Evolutionary conservation across 2,888 invertebrate genomes (phyloP).

Genomic region (Xylota sylvarum): DNA sequence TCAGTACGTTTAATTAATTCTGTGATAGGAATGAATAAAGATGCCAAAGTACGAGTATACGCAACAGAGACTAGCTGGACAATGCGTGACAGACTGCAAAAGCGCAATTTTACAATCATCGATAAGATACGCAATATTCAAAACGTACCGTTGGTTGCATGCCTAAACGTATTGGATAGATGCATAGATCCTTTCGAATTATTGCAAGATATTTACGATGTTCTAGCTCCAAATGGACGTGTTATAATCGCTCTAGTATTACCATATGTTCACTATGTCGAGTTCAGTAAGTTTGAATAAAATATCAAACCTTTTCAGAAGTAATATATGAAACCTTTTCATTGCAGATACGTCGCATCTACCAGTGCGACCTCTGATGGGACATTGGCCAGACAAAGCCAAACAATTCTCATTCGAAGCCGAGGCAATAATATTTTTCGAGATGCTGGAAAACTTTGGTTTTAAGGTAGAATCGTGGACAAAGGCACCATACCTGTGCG

Average conservation of each 20-base stretch:
- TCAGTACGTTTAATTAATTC: slow-evolving; percentile 90
- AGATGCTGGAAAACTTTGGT: slow-evolving; percentile 86
- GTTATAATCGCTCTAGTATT: slow-evolving; percentile 96
- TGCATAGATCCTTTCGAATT: slow-evolving; percentile 94
- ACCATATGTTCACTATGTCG: slow-evolving; percentile 97
- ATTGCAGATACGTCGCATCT: slow-evolving; percentile 88
- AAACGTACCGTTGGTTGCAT: slow-evolving; percentile 85
- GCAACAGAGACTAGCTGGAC: slow-evolving; percentile 96
- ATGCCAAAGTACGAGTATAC: slow-evolving; percentile 89
- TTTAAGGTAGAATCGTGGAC: slow-evolving; percentile 94
- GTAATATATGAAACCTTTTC: slow-evolving; percentile 12
- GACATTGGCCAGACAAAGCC: slow-evolving; percentile 88
- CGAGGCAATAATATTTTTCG: slow-evolving; percentile 91
- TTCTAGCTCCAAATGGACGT: slow-evolving; percentile 90
- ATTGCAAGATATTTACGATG: slow-evolving; percentile 89
- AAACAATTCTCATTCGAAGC: slow-evolving; percentile 90
- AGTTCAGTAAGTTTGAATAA: slow-evolving; percentile 88
- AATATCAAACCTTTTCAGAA: neutral
- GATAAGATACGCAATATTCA: slow-evolving; percentile 82
- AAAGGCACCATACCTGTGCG: slow-evolving; percentile 97
- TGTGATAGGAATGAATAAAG: slow-evolving; percentile 88
- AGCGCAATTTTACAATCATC: slow-evolving; percentile 85
- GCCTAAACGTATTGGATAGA: slow-evolving; percentile 97
- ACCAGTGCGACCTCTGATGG: slow-evolving; percentile 83
- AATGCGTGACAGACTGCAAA: slow-evolving; percentile 93